phyloP scores from a whole-genome alignment of 2,888 invertebrate species.

The Eretmocerus hayati region DNA sequence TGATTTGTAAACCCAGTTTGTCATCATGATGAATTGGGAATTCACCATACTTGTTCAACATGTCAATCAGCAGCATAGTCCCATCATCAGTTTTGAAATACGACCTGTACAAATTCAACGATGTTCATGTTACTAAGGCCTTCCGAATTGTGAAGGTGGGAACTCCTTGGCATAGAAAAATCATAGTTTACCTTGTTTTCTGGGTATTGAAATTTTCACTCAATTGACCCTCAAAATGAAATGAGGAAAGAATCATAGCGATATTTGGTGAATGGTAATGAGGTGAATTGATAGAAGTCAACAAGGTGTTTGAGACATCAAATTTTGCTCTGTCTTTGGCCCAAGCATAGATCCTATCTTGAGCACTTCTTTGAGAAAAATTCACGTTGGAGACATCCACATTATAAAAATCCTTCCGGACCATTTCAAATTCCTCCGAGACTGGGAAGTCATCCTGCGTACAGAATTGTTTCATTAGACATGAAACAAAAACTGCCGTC shows the following conservation, averaged over 20 bases:
- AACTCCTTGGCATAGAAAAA: too few relatives aligned
- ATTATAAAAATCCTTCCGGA: constrained; percentile 52
- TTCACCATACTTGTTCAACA: constrained; percentile 61
- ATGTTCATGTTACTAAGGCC: too few relatives aligned
- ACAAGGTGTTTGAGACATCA: constrained; percentile 51
- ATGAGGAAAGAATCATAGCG: constrained; percentile 60
- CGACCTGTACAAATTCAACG: constrained; percentile 44
- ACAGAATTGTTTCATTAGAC: too few relatives aligned
- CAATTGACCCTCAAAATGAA: constrained; percentile 70
- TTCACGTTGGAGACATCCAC: constrained; percentile 54
- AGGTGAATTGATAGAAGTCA: too few relatives aligned
- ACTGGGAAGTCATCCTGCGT: constrained; percentile 52
- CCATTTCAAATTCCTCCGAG: constrained; percentile 50
- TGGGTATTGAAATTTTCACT: constrained; percentile 58
- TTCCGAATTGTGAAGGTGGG: too few relatives aligned
- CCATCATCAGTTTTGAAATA: constrained; percentile 48
- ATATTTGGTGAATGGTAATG: constrained; percentile 52
- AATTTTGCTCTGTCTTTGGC: constrained; percentile 60
- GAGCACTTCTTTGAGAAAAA: constrained; percentile 49
- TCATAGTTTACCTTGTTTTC: too few relatives aligned
- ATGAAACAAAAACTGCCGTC: too few relatives aligned
- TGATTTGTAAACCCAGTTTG: constrained; percentile 52
- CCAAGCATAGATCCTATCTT: constrained; percentile 57
- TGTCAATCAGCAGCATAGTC: constrained; percentile 47
- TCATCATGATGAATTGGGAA: constrained; percentile 54